Evolutionary conservation across 2,797 vertebrate species (phyloP), one percentile per base, ranked within the genome.

Genomic region (Rhabdomys pumilio): DNA sequence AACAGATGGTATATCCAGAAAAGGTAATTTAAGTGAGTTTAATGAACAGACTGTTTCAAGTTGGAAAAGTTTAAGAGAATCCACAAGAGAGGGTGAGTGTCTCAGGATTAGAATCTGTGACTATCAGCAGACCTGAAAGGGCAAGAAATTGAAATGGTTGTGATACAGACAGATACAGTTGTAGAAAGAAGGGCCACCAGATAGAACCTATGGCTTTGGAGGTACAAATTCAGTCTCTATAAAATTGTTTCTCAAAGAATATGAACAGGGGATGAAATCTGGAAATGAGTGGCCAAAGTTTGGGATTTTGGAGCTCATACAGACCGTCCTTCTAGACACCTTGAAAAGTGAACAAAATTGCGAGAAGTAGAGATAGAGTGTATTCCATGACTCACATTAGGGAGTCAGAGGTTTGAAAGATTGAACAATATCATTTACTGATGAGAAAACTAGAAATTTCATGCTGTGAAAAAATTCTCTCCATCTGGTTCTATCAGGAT

Each of bases 31-130:
- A 77, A 83, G 10, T 85, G 38, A 89, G 9, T 77, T 94, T 84
- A 88, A 79, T 9, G 47, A 79, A 55, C 13, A 95, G 6, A 81
- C 34, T 84, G 8, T 79, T 89, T 91, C 41, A 94, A 44, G 57
- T 80, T 93, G 47, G 38, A 85, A 90, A 93, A 87, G 26, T 67
- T 93, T 87, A 87, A 90, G 65, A 95, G 29, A 84, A 93, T 61
- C 44, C 82, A 29, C 2, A 95, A 79, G 24, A 81, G 3, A 72
- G 57, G 24, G 34, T 13, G 47, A 81, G 17, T n/a, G 20, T 3
- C 13, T 20, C 19, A 34, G 38, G n/a, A 80, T 20, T 29, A 88
- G 44, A 88, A 47, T 72, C 12, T 6, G 11, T 77, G 61, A 34
- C 22, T 73, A 17, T 63, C 61, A 72, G 20, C 47, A 38, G 31